phyloP scores from a whole-genome alignment of 2,888 invertebrate species.

The Panorpa germanica region DNA sequence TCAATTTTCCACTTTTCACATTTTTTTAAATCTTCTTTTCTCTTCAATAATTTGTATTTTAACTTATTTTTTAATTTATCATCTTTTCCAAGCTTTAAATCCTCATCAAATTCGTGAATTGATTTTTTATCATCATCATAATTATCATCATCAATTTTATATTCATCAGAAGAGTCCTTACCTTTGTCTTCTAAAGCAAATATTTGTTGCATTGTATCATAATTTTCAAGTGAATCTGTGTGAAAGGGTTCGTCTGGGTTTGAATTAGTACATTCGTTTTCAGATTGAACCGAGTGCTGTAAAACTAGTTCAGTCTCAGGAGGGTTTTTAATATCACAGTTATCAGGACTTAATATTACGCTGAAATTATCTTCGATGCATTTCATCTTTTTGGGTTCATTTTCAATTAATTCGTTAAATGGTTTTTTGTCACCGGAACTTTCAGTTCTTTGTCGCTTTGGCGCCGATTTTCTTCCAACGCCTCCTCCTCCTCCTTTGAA shows the following conservation, averaged over 20 bases:
- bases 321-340: constrained; percentile 4
- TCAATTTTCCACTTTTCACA: constrained; percentile 4
- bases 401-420: constrained; percentile 28
- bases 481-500: constrained; percentile 11
- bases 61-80: constrained; percentile 3
- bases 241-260: too few relatives aligned
- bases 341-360: constrained; percentile 16
- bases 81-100: constrained; percentile 6
- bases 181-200: constrained; percentile 5
- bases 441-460: constrained; percentile 34
- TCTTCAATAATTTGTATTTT: constrained; percentile 7
- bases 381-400: constrained; percentile 11
- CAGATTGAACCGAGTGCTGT: too few relatives aligned
- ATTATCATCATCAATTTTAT: constrained; percentile 2
- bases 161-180: constrained; percentile 8
- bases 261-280: too few relatives aligned
- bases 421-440: constrained; percentile 33
- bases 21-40: constrained; percentile 5
- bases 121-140: background rate
- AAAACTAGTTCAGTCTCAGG: too few relatives aligned
- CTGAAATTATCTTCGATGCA: constrained; percentile 16
- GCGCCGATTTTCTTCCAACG: constrained; percentile 15
- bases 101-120: background rate
- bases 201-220: constrained; percentile 2
- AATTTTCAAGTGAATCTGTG: constrained; percentile 15